These are phyloP conservation scores for Melanotaenia parkinsoni DNA, from an alignment of 2,797 vertebrate species.

Conservation along the genomic window DNA sequence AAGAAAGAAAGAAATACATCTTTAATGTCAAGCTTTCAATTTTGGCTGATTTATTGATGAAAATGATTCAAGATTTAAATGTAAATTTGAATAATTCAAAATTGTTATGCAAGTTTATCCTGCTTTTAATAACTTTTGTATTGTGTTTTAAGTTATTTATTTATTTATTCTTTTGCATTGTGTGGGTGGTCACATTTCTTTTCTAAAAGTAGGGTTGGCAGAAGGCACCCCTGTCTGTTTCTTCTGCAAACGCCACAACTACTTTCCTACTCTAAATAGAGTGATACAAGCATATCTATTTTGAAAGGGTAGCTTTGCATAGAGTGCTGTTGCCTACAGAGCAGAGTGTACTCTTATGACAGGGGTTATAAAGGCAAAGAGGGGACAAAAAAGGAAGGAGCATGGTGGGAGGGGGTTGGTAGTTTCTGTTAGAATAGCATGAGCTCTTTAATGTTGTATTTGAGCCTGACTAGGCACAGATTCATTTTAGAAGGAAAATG, in stretches of 20 bases:
- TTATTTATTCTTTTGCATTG: conserved; percentile 27
- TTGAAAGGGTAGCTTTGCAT: conserved; percentile 72
- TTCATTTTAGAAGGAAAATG: conserved; percentile 79
- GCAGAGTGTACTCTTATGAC: conserved; percentile 62
- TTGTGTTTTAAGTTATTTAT: conserved; percentile 12
- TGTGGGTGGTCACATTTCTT: conserved; percentile 37
- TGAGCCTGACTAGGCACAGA: conserved; percentile 77
- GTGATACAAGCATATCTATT: conserved; percentile 69
- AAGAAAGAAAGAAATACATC: neutral
- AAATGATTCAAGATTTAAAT: neutral
- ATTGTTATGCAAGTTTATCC: neutral
- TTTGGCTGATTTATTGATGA: neutral
- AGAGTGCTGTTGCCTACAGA: conserved; percentile 71
- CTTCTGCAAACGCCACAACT: conserved; percentile 65
- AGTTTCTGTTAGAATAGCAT: conserved; percentile 67
- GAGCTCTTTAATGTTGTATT: conserved; percentile 78
- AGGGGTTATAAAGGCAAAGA: conserved; percentile 59
- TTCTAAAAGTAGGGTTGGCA: conserved; percentile 34
- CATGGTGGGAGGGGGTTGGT: conserved; percentile 56
- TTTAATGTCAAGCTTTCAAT: neutral
- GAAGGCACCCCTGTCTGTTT: conserved; percentile 35
- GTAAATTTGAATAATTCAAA: neutral
- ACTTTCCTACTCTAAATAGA: conserved; percentile 66
- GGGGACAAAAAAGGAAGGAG: conserved; percentile 26
- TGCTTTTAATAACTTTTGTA: neutral